Conservation (phyloP, 2,113 vertebrate species). For the Pyxicephalus adspersus region DNA sequence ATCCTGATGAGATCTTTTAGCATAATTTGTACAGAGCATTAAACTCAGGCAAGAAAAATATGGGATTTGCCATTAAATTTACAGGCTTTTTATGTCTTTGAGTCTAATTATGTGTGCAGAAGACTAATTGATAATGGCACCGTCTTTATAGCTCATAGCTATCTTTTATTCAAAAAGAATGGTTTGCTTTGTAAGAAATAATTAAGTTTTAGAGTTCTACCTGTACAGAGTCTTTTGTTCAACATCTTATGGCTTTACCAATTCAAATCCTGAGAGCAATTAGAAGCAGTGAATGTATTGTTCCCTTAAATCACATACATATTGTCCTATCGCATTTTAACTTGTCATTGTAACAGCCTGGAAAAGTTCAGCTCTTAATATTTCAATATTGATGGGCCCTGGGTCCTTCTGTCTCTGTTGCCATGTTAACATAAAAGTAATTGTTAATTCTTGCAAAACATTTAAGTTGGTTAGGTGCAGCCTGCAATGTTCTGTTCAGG, state of each 20-base stretch:
- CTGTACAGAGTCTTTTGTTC: conserved; percentile 78
- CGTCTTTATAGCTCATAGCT: conserved; percentile 83
- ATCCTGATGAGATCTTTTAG: conserved; percentile 64
- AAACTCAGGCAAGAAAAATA: conserved; percentile 76
- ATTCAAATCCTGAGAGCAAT: conserved; percentile 78
- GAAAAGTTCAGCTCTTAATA: conserved; percentile 58
- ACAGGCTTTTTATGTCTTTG: conserved; percentile 81
- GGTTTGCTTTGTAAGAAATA: conserved; percentile 85
- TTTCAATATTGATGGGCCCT: conserved; percentile 53
- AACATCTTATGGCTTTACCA: conserved; percentile 79
- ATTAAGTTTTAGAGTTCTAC: conserved; percentile 92
- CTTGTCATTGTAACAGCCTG: conserved; percentile 61
- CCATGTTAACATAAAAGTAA: conserved; percentile 52
- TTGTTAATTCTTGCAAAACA: conserved; percentile 54
- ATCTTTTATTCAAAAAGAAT: conserved; percentile 83
- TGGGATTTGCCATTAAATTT: conserved; percentile 82
- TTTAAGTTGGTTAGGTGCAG: conserved; percentile 42
- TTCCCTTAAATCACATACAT: conserved; percentile 67
- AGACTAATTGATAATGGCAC: conserved; percentile 90
- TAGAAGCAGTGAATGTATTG: conserved; percentile 66
- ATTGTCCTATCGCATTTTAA: conserved; percentile 61
- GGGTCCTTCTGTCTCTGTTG: conserved; percentile 43
- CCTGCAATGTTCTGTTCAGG: conserved; percentile 33
- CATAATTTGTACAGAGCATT: conserved; percentile 79
- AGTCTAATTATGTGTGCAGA: conserved; percentile 84